These are phyloP conservation scores for Chymomyza amoena DNA, from an alignment of 2,888 invertebrate genomes.

Conservation along the genomic window DNA sequence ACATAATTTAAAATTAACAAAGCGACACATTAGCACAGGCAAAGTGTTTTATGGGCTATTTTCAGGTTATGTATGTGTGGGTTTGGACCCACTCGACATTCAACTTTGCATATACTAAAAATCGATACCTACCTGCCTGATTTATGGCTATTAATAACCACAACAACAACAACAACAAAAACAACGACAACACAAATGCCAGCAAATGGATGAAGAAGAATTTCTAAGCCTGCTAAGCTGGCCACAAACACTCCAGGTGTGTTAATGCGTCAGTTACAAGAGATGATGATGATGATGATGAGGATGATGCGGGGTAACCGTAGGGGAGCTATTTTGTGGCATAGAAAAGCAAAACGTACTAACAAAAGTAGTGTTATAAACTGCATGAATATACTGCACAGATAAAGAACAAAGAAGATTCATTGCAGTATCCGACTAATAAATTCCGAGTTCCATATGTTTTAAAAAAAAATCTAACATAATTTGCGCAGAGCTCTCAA, in stretches of 20 bases:
- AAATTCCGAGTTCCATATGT: no score
- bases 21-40: neutral
- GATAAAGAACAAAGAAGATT: no score
- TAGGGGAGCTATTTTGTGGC: no score
- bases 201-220: neutral
- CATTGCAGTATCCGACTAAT: no score
- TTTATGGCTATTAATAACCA: slow-evolving; percentile 33
- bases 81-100: neutral
- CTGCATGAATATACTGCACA: no score
- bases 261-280: neutral
- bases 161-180: neutral
- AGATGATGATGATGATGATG: no score
- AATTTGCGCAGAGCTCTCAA: no score
- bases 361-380: no score
- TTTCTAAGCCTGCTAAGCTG: neutral
- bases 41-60: slow-evolving; percentile 7
- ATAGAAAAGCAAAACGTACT: no score
- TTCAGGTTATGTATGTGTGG: neutral
- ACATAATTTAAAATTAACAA: slow-evolving; percentile 58
- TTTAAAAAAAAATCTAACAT: no score
- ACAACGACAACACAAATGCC: neutral
- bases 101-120: slow-evolving; percentile 39
- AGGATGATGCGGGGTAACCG: no score
- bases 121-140: slow-evolving; percentile 44
- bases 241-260: neutral